Evolutionary conservation across 2,797 vertebrate species (phyloP), one percentile per base, ranked within the genome.

Genomic region (Geotrypetes seraphini): DNA sequence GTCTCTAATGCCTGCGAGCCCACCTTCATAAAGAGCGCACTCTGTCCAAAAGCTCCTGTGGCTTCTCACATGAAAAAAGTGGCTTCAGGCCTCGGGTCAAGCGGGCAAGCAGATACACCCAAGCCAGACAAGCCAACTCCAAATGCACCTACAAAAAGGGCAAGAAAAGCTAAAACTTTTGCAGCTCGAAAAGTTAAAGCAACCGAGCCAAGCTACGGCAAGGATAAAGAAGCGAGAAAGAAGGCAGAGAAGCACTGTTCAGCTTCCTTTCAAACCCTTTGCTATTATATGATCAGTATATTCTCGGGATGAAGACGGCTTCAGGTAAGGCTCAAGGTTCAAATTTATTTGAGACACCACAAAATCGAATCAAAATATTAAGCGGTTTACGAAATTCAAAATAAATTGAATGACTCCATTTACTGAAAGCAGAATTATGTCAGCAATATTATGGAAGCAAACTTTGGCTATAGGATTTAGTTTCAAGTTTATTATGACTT

Each of bases 161-260:
- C 11, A 9, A 15, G 31, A 20, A 6, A 44, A 42, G 25, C 38
- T 18, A 40, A 47, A 34, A 18, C 16, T 33, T n/a, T n/a, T 36
- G 25, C 50, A 31, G 4, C 33, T 37, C 27, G 33, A 21, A 35
- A 25, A n/a, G 10, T 11, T 33, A 72, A 53, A 28, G 13, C 27
- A 27, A 6, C 13, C 1, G 43, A 37, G 12, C 45, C 29, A 4
- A 19, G 12, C 12, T 27, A 47, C 13, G 33, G 39, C 31, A 49
- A 33, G 2, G 71, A 77, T 34, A 74, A 57, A 0, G 50, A 69
- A 10, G 67, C 79, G 3, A 73, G 70, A 68, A 79, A 50, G 47
- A 48, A 81, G 37, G 81, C 85, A 12, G 62, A 41, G 35, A 63
- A 81, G 10, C 66, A 85, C 38, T 91, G 89, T 56, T 91, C 85